Base-by-base conservation (phyloP, 2,113 vertebrate species). In the Bolborhynchus lineola region DNA sequence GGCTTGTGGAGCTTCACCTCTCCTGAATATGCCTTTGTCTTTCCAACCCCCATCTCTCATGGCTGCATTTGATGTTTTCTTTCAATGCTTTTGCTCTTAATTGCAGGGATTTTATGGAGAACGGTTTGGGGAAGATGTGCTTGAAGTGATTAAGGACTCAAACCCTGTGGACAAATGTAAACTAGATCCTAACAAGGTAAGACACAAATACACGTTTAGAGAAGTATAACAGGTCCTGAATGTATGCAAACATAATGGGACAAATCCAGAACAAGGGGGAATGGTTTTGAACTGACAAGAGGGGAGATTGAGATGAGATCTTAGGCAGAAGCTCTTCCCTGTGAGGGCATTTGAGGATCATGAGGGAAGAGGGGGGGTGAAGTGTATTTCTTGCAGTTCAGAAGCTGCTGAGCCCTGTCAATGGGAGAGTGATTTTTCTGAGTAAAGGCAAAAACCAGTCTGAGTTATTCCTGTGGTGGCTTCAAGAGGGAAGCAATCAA, bases 121-220 rank as follows among this genome's bases (percentile, higher is more conserved):
- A 91, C 97, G 99, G 20, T 99, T 99, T 97, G 99, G 99, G 88
- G 99, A 99, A 94, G 99, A 99, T 83, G 99, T 99, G 64, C 98
- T 99, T 16, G 99, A 99, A 96, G 99, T 99, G 72, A 99, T 99
- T 91, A 99, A 99, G 90, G 99, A 99, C 95, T 99, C 99, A 41
- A 99, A 99, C 96, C 99, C 99, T 14, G 99, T 99, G 93, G 99
- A 99, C 98, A 99, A 99, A 96, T 99, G 99, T 97, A 99, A 99
- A 98, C 96, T 99, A 83, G 99, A 99, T 89, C 98, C 99, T 62
- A 99, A 99, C 95, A 99, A 99, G 99, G 99, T 99, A 86, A 89
- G 88, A 21, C 53, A 52, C 33, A 9, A 68, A 28, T 4, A 42
- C 44, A 42, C 23, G 4, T 57, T 50, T 41, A n/a, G 29, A 29